Conservation (phyloP, 2,888 invertebrate species). For the Eledone cirrhosa region DNA sequence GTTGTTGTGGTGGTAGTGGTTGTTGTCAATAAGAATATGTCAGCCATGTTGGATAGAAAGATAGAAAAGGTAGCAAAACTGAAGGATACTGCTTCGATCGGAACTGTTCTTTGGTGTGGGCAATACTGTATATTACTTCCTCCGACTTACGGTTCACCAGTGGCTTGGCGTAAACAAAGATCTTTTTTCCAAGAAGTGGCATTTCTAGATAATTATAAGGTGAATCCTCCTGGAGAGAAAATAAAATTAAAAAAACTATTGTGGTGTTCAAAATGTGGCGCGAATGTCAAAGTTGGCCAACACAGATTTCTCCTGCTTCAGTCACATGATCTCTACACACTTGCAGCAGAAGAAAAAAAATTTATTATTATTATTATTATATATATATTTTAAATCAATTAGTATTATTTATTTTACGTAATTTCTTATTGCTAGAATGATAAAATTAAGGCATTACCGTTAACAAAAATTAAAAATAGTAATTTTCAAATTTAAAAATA, state of each 20-base stretch:
- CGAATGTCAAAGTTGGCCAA: constrained; percentile 42
- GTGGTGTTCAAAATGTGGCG: constrained; percentile 63
- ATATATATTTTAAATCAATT: too few relatives aligned
- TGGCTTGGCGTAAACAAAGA: constrained; percentile 51
- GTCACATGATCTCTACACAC: neutral
- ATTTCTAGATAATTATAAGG: constrained; percentile 48
- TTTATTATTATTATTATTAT: too few relatives aligned
- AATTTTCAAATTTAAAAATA: too few relatives aligned
- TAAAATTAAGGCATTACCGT: too few relatives aligned
- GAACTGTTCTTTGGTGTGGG: constrained; percentile 64
- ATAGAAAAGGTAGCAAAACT: constrained; percentile 32
- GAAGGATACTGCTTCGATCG: constrained; percentile 63
- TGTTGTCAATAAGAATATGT: neutral
- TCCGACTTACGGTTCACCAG: constrained; percentile 45
- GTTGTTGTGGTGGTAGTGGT: neutral
- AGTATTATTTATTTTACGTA: too few relatives aligned
- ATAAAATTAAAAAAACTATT: constrained; percentile 30
- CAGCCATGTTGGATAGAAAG: constrained; percentile 59
- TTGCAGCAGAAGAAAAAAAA: too few relatives aligned
- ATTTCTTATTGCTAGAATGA: too few relatives aligned
- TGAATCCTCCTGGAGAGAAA: constrained; percentile 30
- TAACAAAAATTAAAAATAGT: too few relatives aligned
- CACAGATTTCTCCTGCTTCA: neutral
- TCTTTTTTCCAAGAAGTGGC: constrained; percentile 63
- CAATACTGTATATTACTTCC: constrained; percentile 58